phyloP scores from a whole-genome alignment of 2,113 vertebrate genomes.

The Phrynocephalus versicolor region DNA sequence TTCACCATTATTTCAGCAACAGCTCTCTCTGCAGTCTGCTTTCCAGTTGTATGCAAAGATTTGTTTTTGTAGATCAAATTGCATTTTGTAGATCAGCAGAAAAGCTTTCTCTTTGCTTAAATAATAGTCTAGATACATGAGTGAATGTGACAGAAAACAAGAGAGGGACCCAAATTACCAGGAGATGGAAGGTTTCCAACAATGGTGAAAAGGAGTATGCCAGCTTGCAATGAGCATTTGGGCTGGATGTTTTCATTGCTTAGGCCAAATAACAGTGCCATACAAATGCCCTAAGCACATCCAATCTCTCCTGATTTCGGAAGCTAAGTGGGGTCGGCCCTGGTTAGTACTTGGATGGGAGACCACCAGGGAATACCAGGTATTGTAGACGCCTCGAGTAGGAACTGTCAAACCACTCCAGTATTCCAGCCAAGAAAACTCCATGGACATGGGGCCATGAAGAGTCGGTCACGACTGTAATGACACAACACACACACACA shows the following conservation, averaged over 20 bases:
- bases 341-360: too few relatives aligned
- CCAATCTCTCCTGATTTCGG: too few relatives aligned
- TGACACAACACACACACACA: too few relatives aligned
- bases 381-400: too few relatives aligned
- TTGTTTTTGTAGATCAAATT: too few relatives aligned
- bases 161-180: background rate
- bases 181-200: background rate
- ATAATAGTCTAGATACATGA: background rate
- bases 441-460: too few relatives aligned
- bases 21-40: conserved; percentile 27
- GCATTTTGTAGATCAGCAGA: background rate
- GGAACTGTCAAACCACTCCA: too few relatives aligned
- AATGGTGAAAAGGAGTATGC: background rate
- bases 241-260: background rate
- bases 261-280: background rate
- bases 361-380: too few relatives aligned
- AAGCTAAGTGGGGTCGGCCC: too few relatives aligned
- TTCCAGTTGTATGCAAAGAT: background rate
- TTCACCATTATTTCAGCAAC: conserved; percentile 9
- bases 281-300: too few relatives aligned
- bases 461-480: too few relatives aligned
- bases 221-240: background rate
- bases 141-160: background rate
- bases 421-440: too few relatives aligned
- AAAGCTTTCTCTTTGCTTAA: background rate